Percentiles rank a stretch among this genome's conserved stretches.
These are phyloP conservation scores for Entomobrya proxima DNA, from an alignment of 2,888 invertebrate genomes.

Conservation along the genomic window DNA sequence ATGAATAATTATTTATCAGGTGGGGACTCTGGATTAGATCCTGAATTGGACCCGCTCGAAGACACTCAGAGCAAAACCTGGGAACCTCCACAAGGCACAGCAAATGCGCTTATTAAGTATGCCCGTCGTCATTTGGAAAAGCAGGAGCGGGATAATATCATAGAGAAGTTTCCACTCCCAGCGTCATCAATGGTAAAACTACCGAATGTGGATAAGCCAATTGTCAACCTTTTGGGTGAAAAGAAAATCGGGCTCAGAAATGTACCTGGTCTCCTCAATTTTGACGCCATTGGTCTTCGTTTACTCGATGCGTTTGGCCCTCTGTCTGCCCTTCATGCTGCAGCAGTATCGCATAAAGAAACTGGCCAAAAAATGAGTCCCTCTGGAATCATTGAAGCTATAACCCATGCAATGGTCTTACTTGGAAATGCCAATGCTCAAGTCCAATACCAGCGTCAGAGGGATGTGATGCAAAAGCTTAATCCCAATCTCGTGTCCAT, in stretches of 20 bases:
- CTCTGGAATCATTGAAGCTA: too few species aligned
- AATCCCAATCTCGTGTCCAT: too few species aligned
- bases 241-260: background rate
- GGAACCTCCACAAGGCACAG: background rate
- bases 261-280: background rate
- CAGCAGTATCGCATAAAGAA: background rate
- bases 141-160: too few species aligned
- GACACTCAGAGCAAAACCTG: background rate
- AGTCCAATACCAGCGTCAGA: too few species aligned
- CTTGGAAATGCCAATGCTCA: too few species aligned
- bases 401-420: too few species aligned
- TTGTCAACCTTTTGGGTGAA: background rate
- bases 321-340: background rate
- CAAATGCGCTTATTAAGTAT: background rate
- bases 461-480: too few species aligned
- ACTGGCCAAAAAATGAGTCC: too few species aligned
- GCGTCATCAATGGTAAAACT: too few species aligned
- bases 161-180: background rate
- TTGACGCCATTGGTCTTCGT: background rate
- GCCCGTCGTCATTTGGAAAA: background rate
- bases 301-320: conserved; percentile 3
- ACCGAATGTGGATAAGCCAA: background rate
- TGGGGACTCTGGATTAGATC: background rate
- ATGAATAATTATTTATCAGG: background rate
- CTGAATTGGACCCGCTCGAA: background rate